Evolutionary conservation across 2,113 vertebrate genomes (phyloP).

Genomic region (Peromyscus polionotus): DNA sequence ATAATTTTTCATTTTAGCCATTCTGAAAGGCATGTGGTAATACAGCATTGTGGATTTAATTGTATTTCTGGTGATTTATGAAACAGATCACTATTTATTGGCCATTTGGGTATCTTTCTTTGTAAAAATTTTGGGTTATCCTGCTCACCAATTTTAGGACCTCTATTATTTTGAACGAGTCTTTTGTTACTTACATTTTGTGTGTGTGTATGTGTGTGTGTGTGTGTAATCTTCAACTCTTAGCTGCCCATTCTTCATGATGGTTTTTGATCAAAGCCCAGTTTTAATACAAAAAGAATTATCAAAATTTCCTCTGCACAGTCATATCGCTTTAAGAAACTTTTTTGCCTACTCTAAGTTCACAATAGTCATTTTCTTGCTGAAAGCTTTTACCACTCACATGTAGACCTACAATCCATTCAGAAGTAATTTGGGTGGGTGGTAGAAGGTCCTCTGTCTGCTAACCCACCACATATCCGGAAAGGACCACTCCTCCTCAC

Average conservation of each 20-base stretch:
- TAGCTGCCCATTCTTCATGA: background rate
- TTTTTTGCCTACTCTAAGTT: background rate
- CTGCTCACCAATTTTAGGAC: background rate
- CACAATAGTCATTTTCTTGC: background rate
- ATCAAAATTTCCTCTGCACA: background rate
- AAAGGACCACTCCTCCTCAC: background rate
- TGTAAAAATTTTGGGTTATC: background rate
- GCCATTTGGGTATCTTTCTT: background rate
- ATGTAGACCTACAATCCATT: background rate
- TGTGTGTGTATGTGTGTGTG: background rate
- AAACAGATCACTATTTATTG: background rate
- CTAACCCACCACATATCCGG: background rate
- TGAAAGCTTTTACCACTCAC: background rate
- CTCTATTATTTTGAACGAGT: slow-evolving; percentile 5
- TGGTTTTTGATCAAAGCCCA: slow-evolving; percentile 31
- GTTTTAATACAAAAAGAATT: slow-evolving; percentile 18
- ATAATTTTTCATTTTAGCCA: slow-evolving; percentile 3
- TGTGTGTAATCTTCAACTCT: background rate
- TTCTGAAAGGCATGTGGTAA: background rate
- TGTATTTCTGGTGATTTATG: slow-evolving; percentile 19
- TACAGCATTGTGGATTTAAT: background rate
- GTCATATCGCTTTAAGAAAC: background rate
- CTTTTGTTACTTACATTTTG: background rate
- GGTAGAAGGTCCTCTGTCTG: background rate
- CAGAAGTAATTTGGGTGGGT: background rate